phyloP scores from a whole-genome alignment of 2,113 vertebrate genomes.

The Stigmatopora nigra region DNA sequence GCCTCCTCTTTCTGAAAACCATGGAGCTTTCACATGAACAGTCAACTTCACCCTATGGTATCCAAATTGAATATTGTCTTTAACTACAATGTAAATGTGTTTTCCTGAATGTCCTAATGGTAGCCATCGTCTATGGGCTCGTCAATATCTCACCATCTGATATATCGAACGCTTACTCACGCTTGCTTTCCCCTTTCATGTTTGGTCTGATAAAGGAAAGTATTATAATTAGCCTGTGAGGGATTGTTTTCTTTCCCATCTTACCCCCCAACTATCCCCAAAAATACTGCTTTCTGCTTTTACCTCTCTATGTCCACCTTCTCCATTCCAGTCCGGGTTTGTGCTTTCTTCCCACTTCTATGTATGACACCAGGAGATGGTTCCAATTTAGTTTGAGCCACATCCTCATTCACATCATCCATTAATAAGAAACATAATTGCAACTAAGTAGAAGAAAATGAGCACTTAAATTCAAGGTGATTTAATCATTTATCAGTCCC shows the following conservation, averaged over 20 bases:
- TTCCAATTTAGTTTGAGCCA: constrained; percentile 79
- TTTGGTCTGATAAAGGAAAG: constrained; percentile 96
- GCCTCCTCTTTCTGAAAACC: constrained; percentile 46
- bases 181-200: constrained; percentile 68
- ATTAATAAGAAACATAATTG: constrained; percentile 69
- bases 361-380: constrained; percentile 70
- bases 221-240: constrained; percentile 86
- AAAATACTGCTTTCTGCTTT: constrained; percentile 13
- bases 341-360: constrained; percentile 19
- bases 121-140: constrained; percentile 22
- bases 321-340: constrained; percentile 10
- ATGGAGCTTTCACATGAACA: constrained; percentile 53
- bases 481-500: constrained; percentile 81
- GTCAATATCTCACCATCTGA: constrained; percentile 38
- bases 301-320: constrained; percentile 39
- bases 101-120: neutral
- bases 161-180: constrained; percentile 54
- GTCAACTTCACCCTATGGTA: constrained; percentile 71
- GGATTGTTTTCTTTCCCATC: constrained; percentile 67
- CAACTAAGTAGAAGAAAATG: constrained; percentile 64
- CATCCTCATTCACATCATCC: constrained; percentile 71
- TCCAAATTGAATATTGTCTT: constrained; percentile 37
- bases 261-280: constrained; percentile 16
- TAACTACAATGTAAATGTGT: constrained; percentile 33
- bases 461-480: constrained; percentile 71